Percentiles rank a stretch among this genome's conserved stretches.
Conservation (phyloP, 1,140 invertebrate species). For the Drosophila azteca region DNA sequence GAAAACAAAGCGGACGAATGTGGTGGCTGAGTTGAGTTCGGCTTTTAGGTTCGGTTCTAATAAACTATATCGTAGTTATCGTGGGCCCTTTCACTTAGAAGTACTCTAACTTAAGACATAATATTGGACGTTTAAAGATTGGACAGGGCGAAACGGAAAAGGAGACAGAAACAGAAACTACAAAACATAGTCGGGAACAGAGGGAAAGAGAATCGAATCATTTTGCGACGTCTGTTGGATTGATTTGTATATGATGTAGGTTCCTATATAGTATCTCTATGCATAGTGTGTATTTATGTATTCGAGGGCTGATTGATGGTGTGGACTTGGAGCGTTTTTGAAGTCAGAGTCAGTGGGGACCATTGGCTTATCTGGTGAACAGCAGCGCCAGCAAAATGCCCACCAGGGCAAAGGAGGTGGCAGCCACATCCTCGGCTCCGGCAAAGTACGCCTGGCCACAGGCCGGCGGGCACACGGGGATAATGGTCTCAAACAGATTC, state of each 20-base stretch:
- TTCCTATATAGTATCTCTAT: slow-evolving; percentile 43
- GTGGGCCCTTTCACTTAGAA: slow-evolving; percentile 53
- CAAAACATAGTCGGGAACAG: slow-evolving; percentile 19
- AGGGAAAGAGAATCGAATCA: slow-evolving; percentile 8
- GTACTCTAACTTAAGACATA: slow-evolving; percentile 70
- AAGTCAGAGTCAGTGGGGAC: not conserved
- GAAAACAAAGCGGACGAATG: slow-evolving; percentile 47
- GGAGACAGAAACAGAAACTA: slow-evolving; percentile 16
- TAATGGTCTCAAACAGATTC: slow-evolving; percentile 94
- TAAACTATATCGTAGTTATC: slow-evolving; percentile 48
- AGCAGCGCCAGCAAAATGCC: slow-evolving; percentile 65
- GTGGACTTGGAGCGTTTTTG: slow-evolving; percentile 32
- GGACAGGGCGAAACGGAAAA: slow-evolving; percentile 22
- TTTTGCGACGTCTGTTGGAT: slow-evolving; percentile 56
- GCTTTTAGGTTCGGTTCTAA: slow-evolving; percentile 28
- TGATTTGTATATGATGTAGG: slow-evolving; percentile 48
- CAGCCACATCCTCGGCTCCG: slow-evolving; percentile 84
- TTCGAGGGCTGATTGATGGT: slow-evolving; percentile 56
- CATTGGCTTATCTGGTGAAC: slow-evolving; percentile 79
- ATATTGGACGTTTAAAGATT: slow-evolving; percentile 63
- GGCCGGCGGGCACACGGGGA: slow-evolving; percentile 95
- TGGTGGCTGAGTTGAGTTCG: slow-evolving; percentile 8
- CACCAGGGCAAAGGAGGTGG: slow-evolving; percentile 69
- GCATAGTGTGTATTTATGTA: slow-evolving; percentile 45
- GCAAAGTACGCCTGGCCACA: slow-evolving; percentile 90